Evolutionary conservation across 53 echinoderm and acorn worm genomes (phyloP).

Genomic region (Holothuria scabra): DNA sequence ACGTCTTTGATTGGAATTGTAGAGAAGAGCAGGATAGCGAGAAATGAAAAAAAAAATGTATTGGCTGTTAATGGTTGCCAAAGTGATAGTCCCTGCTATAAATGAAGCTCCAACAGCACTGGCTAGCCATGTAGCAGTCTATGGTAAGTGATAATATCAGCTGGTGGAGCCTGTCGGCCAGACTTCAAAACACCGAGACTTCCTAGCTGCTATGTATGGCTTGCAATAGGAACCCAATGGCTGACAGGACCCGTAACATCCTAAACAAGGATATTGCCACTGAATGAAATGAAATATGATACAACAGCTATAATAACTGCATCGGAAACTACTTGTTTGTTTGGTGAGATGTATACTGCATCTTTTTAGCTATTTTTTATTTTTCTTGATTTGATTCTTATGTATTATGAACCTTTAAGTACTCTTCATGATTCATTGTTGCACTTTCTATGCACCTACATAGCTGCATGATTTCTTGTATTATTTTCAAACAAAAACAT

Average conservation of each 20-base stretch:
- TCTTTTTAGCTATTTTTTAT: no score
- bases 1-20: slow-evolving; percentile 65
- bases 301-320: slow-evolving; percentile 76
- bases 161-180: slow-evolving; percentile 48
- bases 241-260: slow-evolving; percentile 47
- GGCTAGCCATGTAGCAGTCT: slow-evolving; percentile 72
- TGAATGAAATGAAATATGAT: no score
- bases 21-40: slow-evolving; percentile 69
- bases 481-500: no score
- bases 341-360: no score
- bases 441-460: no score
- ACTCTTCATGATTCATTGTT: no score
- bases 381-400: no score
- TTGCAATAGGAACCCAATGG: slow-evolving; percentile 78
- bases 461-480: no score
- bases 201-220: slow-evolving; percentile 75
- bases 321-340: slow-evolving; percentile 79
- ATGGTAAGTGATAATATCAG: slow-evolving; percentile 70
- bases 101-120: slow-evolving; percentile 72
- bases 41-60: slow-evolving; percentile 47
- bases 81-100: slow-evolving; percentile 68
- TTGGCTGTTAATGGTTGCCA: slow-evolving; percentile 61
- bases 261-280: slow-evolving; percentile 58
- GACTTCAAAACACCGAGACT: slow-evolving; percentile 74
- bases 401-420: no score